These are phyloP conservation scores for Apoda limacodes DNA, from an alignment of 2,888 invertebrate genomes.

Conservation along the genomic window DNA sequence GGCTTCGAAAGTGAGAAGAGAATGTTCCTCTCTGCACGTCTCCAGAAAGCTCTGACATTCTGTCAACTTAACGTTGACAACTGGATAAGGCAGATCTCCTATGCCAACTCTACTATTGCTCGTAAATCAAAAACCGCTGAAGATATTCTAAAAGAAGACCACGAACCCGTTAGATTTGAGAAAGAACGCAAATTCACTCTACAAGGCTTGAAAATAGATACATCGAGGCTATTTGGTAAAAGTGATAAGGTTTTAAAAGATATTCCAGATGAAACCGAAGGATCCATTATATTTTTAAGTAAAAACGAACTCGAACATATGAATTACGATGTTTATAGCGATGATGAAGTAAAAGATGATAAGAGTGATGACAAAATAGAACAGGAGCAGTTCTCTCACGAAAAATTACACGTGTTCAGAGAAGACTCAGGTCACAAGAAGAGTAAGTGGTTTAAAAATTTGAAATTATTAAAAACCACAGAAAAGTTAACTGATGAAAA, in stretches of 20 bases:
- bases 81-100: conserved; percentile 73
- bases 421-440: conserved; percentile 67
- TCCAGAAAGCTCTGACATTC: conserved; percentile 74
- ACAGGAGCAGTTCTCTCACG: conserved; percentile 50
- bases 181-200: conserved; percentile 64
- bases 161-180: conserved; percentile 61
- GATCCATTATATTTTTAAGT: conserved; percentile 75
- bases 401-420: conserved; percentile 63
- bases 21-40: conserved; percentile 73
- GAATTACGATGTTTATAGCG: conserved; percentile 67
- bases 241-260: conserved; percentile 64
- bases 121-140: conserved; percentile 61
- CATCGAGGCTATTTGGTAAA: conserved; percentile 61
- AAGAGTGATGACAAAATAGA: conserved; percentile 50
- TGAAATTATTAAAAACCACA: conserved; percentile 63
- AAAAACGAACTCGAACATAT: conserved; percentile 74
- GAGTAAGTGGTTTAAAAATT: conserved; percentile 75
- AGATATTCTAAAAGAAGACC: conserved; percentile 67
- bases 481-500: conserved; percentile 58
- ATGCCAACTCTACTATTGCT: conserved; percentile 49
- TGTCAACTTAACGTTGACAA: conserved; percentile 74
- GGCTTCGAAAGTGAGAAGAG: conserved; percentile 73
- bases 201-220: conserved; percentile 61
- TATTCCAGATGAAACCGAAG: conserved; percentile 72
- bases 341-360: conserved; percentile 60